These are phyloP conservation scores for Cosmia pyralina DNA, from an alignment of 2,888 invertebrate genomes.

Conservation along the genomic window DNA sequence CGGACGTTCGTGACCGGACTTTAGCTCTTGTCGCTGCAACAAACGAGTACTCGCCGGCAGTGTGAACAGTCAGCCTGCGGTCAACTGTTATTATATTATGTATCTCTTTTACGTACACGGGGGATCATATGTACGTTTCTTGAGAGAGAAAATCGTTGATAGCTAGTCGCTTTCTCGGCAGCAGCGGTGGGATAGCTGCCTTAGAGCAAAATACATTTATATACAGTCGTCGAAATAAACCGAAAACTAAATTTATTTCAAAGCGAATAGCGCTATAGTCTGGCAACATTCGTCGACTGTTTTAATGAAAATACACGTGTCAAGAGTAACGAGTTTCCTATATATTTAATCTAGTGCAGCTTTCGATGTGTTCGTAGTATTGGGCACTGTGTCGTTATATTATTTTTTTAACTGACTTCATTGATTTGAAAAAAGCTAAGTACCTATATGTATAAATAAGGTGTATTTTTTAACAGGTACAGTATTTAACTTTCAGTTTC, in stretches of 20 bases:
- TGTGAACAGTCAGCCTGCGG: no score
- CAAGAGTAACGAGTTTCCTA: slow-evolving; percentile 21
- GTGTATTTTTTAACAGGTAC: background rate
- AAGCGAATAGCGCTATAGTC: background rate
- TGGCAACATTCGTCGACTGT: slow-evolving; percentile 17
- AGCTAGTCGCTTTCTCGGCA: no score
- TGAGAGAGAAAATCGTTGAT: no score
- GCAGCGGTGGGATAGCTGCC: no score
- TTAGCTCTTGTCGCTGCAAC: no score
- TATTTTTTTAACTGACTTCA: background rate
- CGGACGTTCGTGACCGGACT: no score
- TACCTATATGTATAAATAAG: background rate
- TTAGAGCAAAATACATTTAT: background rate
- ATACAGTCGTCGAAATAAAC: background rate
- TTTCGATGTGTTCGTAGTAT: background rate
- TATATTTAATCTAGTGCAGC: slow-evolving; percentile 7
- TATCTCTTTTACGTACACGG: no score
- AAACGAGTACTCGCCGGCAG: no score
- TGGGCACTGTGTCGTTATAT: background rate
- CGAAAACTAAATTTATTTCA: slow-evolving; percentile 14
- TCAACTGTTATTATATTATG: no score
- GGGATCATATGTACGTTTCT: no score
- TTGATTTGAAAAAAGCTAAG: background rate
- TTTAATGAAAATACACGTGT: slow-evolving; percentile 16
- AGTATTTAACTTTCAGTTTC: no score